phyloP scores from a whole-genome alignment of 1,140 invertebrate species.

The Drosophila kohkoa region DNA sequence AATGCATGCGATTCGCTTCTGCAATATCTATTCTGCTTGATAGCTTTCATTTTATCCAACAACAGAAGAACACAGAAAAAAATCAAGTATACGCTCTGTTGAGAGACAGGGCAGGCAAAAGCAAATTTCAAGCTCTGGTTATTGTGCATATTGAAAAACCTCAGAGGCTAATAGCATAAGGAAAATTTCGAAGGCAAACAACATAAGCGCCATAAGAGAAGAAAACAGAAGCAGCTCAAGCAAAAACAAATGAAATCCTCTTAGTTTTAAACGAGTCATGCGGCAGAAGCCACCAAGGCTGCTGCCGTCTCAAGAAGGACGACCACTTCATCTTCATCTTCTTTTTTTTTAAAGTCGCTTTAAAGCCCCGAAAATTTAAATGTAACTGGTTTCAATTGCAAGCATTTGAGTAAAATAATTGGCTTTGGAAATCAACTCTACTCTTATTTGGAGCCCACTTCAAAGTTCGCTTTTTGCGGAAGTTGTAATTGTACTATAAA shows the following conservation, averaged over 20 bases:
- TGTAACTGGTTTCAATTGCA: not conserved
- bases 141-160: constrained; percentile 36
- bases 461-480: constrained; percentile 32
- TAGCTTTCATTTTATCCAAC: not conserved
- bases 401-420: not conserved
- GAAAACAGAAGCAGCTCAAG: constrained; percentile 31
- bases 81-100: constrained; percentile 11
- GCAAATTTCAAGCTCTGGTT: constrained; percentile 38
- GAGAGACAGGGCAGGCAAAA: not conserved
- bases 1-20: constrained; percentile 58
- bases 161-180: constrained; percentile 56
- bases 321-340: not conserved
- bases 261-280: constrained; percentile 47
- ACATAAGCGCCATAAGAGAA: constrained; percentile 50
- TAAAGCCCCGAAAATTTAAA: constrained; percentile 31
- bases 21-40: constrained; percentile 13
- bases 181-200: constrained; percentile 66
- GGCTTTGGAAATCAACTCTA: not conserved
- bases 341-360: constrained; percentile 49
- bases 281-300: not conserved
- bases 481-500: not conserved
- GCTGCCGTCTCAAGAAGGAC: not conserved
- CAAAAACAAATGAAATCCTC: constrained; percentile 75
- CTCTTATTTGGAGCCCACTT: constrained; percentile 41
- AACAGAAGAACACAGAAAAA: not conserved